A percentile compares a stretch with the other conserved stretches of the same genome.
These are phyloP conservation scores for Pipa parva DNA, from an alignment of 2,113 vertebrate species.

Conservation along the genomic window DNA sequence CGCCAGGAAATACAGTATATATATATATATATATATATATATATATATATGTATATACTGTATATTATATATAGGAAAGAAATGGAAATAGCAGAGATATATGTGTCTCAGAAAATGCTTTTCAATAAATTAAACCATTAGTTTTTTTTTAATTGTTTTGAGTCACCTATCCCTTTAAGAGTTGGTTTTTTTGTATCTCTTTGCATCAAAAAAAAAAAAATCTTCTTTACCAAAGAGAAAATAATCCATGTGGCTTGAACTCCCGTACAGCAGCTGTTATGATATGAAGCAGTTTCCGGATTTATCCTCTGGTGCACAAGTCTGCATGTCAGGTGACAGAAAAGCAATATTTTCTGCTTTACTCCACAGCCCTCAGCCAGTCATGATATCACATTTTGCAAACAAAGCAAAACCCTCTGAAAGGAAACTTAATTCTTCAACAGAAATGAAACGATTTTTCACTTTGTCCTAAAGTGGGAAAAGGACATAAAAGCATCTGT, in stretches of 20 bases:
- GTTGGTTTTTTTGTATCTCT: not conserved
- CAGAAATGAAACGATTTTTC: not conserved
- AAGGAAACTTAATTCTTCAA: not conserved
- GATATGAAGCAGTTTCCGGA: not conserved
- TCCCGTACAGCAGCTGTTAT: not conserved
- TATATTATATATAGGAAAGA: no score
- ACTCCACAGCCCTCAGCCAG: not conserved
- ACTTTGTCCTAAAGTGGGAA: not conserved
- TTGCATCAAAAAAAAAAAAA: no score
- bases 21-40: no score
- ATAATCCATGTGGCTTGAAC: not conserved
- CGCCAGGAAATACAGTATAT: no score
- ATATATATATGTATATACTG: no score
- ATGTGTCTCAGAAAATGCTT: no score
- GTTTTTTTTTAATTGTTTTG: no score
- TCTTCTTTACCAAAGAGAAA: not conserved
- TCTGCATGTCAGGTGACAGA: constrained; percentile 9
- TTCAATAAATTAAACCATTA: no score
- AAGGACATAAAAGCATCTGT: not conserved
- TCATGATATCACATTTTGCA: constrained; percentile 4
- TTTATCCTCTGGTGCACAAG: not conserved
- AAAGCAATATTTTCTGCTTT: constrained; percentile 2
- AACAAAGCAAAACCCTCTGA: not conserved
- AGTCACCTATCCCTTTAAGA: no score
- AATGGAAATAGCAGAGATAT: no score